phyloP scores from a whole-genome alignment of 2,888 invertebrate species.

The Harpalus rubripes region DNA sequence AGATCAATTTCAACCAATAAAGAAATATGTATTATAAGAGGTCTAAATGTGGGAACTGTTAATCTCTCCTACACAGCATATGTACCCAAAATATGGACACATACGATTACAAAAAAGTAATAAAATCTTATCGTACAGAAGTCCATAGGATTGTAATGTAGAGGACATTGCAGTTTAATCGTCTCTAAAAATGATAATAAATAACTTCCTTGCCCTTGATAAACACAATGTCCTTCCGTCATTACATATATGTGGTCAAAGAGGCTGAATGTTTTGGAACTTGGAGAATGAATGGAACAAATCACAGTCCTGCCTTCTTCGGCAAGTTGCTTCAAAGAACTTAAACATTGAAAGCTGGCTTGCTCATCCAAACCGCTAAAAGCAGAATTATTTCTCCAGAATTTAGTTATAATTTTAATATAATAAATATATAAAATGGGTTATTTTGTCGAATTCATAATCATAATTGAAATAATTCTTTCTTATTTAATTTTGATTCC shows the following conservation, averaged over 20 bases:
- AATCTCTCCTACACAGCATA: no score
- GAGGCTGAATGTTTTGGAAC: conserved; percentile 93
- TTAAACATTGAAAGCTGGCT: conserved; percentile 92
- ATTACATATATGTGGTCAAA: conserved; percentile 95
- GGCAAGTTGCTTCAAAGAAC: conserved; percentile 90
- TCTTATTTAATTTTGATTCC: no score
- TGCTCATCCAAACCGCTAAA: conserved; percentile 93
- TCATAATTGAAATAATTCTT: no score
- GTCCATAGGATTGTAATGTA: conserved; percentile 97
- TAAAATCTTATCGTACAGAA: conserved; percentile 84
- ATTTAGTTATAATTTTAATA: no score
- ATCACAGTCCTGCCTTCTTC: conserved; percentile 93
- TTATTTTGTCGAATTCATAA: no score
- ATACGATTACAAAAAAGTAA: no score
- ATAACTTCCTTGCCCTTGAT: conserved; percentile 88
- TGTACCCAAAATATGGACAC: no score
- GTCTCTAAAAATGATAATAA: conserved; percentile 90
- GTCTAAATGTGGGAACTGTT: no score
- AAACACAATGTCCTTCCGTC: conserved; percentile 93
- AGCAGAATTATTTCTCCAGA: no score
- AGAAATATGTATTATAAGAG: no score
- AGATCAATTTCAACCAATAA: no score
- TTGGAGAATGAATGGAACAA: conserved; percentile 97
- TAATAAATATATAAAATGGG: no score
- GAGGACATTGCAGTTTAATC: conserved; percentile 91